Base-by-base conservation (phyloP, 2,888 invertebrate species). In the Noctua fimbriata region DNA sequence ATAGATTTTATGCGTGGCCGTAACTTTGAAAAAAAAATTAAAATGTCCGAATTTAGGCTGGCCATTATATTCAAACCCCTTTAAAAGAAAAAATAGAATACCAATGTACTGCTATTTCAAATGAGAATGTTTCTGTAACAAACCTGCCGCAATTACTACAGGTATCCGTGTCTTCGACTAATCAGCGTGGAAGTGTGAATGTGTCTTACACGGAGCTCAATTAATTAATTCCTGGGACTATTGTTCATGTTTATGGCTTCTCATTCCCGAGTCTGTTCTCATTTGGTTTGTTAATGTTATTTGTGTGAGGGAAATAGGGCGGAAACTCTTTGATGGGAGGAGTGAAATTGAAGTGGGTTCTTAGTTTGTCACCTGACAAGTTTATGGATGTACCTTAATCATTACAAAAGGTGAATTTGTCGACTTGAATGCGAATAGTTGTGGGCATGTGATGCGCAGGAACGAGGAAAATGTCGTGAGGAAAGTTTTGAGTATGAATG, bases 201-300 rank as follows among this genome's bases (percentile, higher is more conserved):
- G 71, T 69, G 71, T 72, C 69, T 79, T 69, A 81, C 74, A 77
- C 14, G 63, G 73, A 72, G 74, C 69, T 44, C 41, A 81, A 83
- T 82, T 83, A 87, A 88, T 87, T 89, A 87, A 87, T 77, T 74
- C 63, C 65, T 41, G 14, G n/a, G 32, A 36, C 55, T 75, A 75
- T 82, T 84, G 76, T 81, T 55, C 69, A 75, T 79, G 73, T 82
- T 60, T 58, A 52, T 47, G 60, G 60, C 41, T 83, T 66, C 58
- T 52, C 36, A 36, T 81, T 41, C 28, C 41, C 41, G 55, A 81
- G 47, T 70, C 28, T 47, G 79, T 36, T 72, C 71, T 74, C 66
- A 83, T 85, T 82, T 69, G 47, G 55, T 73, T 78, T 73, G 82
- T 52, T 72, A 73, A 66, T 79, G 67, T 76, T 52, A 73, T 73